Evolutionary conservation across 30 jellyfish, hydroid and myxozoan species (phyloP).

Genomic region (Cassiopea xamachana): DNA sequence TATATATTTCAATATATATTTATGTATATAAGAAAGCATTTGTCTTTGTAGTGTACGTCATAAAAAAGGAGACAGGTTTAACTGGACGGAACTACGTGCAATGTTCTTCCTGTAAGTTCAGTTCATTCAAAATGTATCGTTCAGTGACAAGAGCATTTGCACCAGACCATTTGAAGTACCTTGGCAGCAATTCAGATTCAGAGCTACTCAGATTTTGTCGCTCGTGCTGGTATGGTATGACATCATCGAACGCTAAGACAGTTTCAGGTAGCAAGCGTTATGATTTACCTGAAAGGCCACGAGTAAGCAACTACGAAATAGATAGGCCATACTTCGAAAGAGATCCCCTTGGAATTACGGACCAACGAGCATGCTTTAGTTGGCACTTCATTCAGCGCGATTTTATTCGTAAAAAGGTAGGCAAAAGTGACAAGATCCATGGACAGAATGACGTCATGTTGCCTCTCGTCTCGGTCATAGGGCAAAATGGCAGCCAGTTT

Average conservation of each 20-base stretch:
- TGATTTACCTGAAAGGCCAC: not conserved
- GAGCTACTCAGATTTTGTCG: slow-evolving; percentile 62
- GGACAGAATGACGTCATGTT: not conserved
- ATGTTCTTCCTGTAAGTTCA: slow-evolving; percentile 56
- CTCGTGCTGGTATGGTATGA: slow-evolving; percentile 44
- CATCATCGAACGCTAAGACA: not conserved
- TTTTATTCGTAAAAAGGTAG: slow-evolving; percentile 29
- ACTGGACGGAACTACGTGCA: slow-evolving; percentile 53
- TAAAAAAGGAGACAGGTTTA: slow-evolving; percentile 41
- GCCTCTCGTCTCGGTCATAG: slow-evolving; percentile 53
- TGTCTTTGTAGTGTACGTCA: slow-evolving; percentile 32
- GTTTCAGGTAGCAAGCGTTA: not conserved
- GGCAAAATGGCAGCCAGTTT: slow-evolving; percentile 40
- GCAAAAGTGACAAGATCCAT: not conserved
- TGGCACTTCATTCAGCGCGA: slow-evolving; percentile 77
- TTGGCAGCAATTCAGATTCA: slow-evolving; percentile 18
- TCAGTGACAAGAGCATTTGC: slow-evolving; percentile 30
- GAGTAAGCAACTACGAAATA: not conserved
- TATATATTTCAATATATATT: too few relatives aligned
- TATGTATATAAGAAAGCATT: too few relatives aligned
- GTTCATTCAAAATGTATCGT: slow-evolving; percentile 63
- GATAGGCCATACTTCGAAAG: slow-evolving; percentile 58
- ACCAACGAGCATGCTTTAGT: slow-evolving; percentile 60
- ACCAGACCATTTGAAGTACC: slow-evolving; percentile 60
- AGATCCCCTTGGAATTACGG: slow-evolving; percentile 61